Percentiles rank a stretch among this genome's conserved stretches.
Evolutionary conservation across 2,888 invertebrate species (phyloP).

Genomic region (Molanna angustata): DNA sequence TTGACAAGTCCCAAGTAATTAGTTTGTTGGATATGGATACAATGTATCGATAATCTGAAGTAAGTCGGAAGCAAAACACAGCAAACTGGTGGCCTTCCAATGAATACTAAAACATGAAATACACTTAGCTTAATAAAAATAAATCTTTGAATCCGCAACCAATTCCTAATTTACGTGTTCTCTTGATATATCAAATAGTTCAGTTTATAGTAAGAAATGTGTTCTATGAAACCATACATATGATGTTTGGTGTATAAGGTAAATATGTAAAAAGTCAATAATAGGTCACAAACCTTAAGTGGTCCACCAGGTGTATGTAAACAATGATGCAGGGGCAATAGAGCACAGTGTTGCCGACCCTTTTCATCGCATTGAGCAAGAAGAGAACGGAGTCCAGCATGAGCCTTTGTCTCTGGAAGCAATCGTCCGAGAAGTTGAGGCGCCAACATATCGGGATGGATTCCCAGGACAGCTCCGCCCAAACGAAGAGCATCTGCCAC

Average conservation of each 20-base stretch:
- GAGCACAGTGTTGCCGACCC: constrained; percentile 84
- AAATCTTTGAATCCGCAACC: too few species aligned
- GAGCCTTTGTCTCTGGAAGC: constrained; percentile 68
- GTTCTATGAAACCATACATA: too few species aligned
- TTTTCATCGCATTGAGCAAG: constrained; percentile 87
- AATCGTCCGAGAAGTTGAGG: constrained; percentile 91
- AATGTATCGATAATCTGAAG: constrained; percentile 87
- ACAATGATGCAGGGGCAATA: constrained; percentile 93
- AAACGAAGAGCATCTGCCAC: constrained; percentile 92
- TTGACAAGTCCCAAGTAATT: constrained; percentile 95
- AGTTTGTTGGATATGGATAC: constrained; percentile 96
- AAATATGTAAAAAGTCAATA: too few species aligned
- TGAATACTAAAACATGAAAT: constrained; percentile 69
- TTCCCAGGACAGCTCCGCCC: constrained; percentile 89
- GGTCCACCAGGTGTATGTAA: constrained; percentile 99
- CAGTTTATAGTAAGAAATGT: too few species aligned
- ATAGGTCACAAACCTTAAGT: constrained; percentile 64
- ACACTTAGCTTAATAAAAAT: too few species aligned
- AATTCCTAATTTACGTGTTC: too few species aligned
- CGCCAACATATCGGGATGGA: constrained; percentile 93
- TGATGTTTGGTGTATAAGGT: too few species aligned
- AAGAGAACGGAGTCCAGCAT: constrained; percentile 80
- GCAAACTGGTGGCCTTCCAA: constrained; percentile 98
- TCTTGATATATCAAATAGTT: too few species aligned
- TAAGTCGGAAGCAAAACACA: constrained; percentile 87